A percentile compares a stretch with the other conserved stretches of the same genome.
Evolutionary conservation across 2,113 vertebrate genomes (phyloP).

Genomic region (Lasiurus borealis): DNA sequence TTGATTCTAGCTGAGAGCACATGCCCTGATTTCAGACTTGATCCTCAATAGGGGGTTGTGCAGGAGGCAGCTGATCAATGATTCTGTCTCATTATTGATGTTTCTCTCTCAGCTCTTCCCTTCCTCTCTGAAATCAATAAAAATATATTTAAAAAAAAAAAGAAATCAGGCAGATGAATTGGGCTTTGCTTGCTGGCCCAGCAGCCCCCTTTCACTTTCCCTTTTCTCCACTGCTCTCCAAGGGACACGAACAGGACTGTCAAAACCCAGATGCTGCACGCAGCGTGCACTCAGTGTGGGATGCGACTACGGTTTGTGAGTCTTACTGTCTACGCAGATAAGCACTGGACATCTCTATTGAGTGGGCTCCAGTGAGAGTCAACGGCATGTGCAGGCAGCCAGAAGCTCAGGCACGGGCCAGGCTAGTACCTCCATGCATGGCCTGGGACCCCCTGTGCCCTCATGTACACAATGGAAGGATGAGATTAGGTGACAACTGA

Average conservation of each 20-base stretch:
- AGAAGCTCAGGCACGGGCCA: not conserved
- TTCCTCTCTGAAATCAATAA: no score
- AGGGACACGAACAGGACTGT: not conserved
- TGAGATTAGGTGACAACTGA: not conserved
- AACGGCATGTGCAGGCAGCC: not conserved
- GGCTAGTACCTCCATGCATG: not conserved
- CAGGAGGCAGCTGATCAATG: no score
- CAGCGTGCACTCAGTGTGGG: not conserved
- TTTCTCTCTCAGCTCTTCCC: no score
- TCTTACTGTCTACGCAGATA: not conserved
- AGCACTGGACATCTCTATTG: not conserved
- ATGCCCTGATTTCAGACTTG: no score
- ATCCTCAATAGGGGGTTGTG: no score
- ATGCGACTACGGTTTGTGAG: rapidly evolving
- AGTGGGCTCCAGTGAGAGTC: not conserved
- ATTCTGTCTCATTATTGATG: no score
- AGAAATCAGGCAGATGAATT: not conserved
- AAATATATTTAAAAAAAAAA: no score
- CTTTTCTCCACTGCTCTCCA: not conserved
- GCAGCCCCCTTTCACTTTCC: not conserved
- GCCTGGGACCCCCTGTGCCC: not conserved
- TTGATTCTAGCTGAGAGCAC: no score
- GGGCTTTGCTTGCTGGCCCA: no score
- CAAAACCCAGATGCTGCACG: not conserved
- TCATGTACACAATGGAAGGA: not conserved